phyloP scores from a whole-genome alignment of 2,888 invertebrate genomes.

The Seira ritae region DNA sequence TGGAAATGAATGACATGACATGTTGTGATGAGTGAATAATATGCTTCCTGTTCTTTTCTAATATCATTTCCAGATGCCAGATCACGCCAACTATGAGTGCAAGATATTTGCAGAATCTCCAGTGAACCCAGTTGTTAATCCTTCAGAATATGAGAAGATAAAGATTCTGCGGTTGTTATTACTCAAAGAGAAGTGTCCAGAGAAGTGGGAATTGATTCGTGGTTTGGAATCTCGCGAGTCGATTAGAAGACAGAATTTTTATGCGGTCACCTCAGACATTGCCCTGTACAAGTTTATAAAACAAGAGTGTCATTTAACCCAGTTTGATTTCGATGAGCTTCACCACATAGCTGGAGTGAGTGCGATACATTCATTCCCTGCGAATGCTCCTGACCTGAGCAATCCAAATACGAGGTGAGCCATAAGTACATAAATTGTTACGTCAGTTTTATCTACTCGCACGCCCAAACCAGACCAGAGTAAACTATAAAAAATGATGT shows the following conservation, averaged over 20 bases:
- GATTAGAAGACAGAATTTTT: conserved; percentile 57
- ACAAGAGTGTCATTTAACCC: conserved; percentile 64
- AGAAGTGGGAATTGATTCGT: conserved; percentile 64
- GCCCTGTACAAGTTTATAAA: conserved; percentile 67
- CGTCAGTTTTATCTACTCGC: too few species aligned
- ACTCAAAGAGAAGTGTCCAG: conserved; percentile 62
- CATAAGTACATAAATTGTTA: too few species aligned
- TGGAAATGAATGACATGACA: not conserved
- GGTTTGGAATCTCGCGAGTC: conserved; percentile 61
- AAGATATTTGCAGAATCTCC: conserved; percentile 65
- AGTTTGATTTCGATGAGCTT: conserved; percentile 58
- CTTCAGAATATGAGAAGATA: conserved; percentile 67
- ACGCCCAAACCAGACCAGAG: too few species aligned
- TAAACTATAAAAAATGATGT: too few species aligned
- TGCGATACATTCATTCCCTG: conserved; percentile 62
- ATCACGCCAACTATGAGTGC: conserved; percentile 66
- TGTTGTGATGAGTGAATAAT: not conserved
- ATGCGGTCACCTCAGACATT: conserved; percentile 58
- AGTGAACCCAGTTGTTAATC: conserved; percentile 61
- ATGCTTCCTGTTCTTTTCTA: not conserved
- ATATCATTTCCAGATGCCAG: conserved; percentile 57
- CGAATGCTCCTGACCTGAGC: conserved; percentile 32
- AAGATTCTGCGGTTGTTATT: conserved; percentile 61
- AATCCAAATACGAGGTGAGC: conserved; percentile 31
- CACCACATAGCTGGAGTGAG: conserved; percentile 62